phyloP scores from a whole-genome alignment of 2,888 invertebrate species.

The Acanthosoma haemorrhoidale region DNA sequence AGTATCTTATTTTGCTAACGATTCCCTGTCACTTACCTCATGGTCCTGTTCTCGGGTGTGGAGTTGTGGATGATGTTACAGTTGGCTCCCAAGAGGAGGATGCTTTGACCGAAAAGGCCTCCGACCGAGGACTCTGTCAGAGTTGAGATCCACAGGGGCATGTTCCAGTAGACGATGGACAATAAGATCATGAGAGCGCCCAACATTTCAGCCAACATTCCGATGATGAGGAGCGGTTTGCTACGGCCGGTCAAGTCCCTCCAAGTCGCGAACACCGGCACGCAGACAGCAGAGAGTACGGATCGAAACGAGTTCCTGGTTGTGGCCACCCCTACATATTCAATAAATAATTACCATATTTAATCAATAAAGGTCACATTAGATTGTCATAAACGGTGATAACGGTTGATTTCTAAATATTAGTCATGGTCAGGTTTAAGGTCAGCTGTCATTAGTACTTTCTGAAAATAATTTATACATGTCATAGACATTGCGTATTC shows the following conservation, averaged over 20 bases:
- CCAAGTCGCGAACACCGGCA: not conserved
- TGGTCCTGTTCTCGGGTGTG: not conserved
- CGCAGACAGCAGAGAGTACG: not conserved
- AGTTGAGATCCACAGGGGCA: not conserved
- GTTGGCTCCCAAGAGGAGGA: not conserved
- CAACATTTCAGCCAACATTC: not conserved
- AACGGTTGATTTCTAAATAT: too few species aligned
- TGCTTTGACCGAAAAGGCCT: not conserved
- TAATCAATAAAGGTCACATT: too few species aligned
- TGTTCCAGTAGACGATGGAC: not conserved
- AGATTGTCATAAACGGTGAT: too few species aligned
- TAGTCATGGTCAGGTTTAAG: too few species aligned
- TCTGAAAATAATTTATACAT: too few species aligned
- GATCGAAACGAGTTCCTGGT: not conserved
- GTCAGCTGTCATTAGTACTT: too few species aligned
- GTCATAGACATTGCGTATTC: too few species aligned
- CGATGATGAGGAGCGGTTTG: not conserved
- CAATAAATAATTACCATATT: too few species aligned
- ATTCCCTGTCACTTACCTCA: not conserved
- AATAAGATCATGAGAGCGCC: not conserved
- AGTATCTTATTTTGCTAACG: too few species aligned
- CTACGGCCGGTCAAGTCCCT: not conserved
- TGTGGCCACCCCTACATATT: not conserved
- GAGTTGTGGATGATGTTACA: not conserved
- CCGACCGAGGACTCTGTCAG: not conserved